Base-by-base conservation (phyloP, 2,888 invertebrate species). In the Tetragnatha montana region DNA sequence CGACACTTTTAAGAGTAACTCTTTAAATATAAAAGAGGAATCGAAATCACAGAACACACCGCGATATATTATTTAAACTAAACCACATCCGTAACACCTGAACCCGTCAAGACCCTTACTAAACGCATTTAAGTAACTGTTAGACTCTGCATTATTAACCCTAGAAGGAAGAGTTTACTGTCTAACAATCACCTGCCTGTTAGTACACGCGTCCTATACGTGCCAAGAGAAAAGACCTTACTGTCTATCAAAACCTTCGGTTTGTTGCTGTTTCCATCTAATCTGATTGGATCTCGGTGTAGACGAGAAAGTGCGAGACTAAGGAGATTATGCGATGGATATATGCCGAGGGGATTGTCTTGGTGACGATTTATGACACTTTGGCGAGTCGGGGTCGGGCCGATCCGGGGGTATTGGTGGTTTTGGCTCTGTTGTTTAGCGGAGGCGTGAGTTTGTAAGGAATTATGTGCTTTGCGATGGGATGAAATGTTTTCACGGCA, bases 271-370 rank as follows among this genome's bases (percentile, higher is more conserved):
- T 74, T 74, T 82, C 22, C 14, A 49, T 75, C 14, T 84, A 84
- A 84, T 84, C 83, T 84, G 83, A 84, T 84, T 84, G 83, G 83
- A 76, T 76, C 75, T 71, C 69, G 68, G 49, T 76, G 83, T 76
- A 76, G 68, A 76, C 60, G 76, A 49, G 68, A 84, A 84, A 78
- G 71, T 71, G 79, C 19, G 79, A 80, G 73, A 86, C 80, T 86
- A 86, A 86, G 86, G 80, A 86, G 86, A 86, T 86, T 86, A 86
- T 68, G n/a, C 22, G 78, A 47, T 60, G 60, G 78, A 68, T 35
- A 80, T 51, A 74, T 60, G 51, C 80, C 86, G 51, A 49, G 70
- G 74, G 86, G 68, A 80, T 81, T 80, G 68, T 68, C 19, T 60
- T 19, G 35, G 50, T 60, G 86, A 80, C 80, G 86, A 74, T 80